Percentiles rank a stretch among this genome's conserved stretches.
Conservation (phyloP, 2,113 vertebrate species). For the Sinocyclocheilus anophthalmus region DNA sequence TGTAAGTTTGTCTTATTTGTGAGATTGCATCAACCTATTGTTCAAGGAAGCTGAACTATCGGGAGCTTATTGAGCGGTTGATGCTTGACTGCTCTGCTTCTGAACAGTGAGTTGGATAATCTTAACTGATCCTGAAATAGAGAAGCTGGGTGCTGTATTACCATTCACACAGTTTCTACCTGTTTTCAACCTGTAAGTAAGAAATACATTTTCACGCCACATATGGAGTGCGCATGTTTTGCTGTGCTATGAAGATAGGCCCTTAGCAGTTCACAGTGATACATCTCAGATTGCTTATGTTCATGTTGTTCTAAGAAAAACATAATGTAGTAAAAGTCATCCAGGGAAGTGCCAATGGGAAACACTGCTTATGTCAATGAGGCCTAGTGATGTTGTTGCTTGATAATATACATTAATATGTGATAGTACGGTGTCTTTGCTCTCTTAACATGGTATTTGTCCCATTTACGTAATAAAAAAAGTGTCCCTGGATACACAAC, state of each 20-base stretch:
- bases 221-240: not conserved
- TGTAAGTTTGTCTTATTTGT: constrained; percentile 5
- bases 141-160: not conserved
- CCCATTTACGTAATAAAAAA: not conserved
- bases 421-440: not conserved
- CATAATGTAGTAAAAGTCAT: not conserved
- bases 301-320: not conserved
- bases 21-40: constrained; percentile 3
- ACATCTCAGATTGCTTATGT: not conserved
- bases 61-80: constrained; percentile 27
- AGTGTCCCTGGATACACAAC: not conserved
- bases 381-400: not conserved
- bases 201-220: not conserved
- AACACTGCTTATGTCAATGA: not conserved
- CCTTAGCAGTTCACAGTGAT: not conserved
- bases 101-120: not conserved
- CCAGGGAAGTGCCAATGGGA: not conserved
- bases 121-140: constrained; percentile 16
- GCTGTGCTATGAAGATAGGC: not conserved
- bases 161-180: not conserved
- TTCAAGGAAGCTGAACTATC: constrained; percentile 6
- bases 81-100: constrained; percentile 9
- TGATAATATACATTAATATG: not conserved
- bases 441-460: not conserved
- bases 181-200: not conserved